Evolutionary conservation across 2,888 invertebrate genomes (phyloP).

Genomic region (Drosophila nr. perissopoda): DNA sequence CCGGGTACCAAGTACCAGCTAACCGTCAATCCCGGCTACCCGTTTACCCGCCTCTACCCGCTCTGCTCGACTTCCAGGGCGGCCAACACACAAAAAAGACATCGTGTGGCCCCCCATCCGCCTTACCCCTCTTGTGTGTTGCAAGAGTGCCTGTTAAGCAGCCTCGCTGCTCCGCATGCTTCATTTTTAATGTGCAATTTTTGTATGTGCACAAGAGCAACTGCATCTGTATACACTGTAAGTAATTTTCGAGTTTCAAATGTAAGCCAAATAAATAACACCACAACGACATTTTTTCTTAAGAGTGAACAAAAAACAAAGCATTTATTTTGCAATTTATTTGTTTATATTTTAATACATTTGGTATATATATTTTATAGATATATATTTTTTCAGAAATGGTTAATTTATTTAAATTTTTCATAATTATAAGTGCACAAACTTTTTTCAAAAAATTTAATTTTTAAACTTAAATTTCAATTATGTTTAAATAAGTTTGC

Average conservation of each 20-base stretch:
- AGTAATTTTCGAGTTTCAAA: not conserved
- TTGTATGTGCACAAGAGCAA: conserved; percentile 14
- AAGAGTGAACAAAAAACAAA: not conserved
- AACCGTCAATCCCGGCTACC: conserved; percentile 11
- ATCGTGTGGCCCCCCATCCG: conserved; percentile 47
- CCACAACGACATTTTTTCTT: too few relatives aligned
- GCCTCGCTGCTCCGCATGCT: conserved; percentile 59
- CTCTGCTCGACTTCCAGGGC: conserved; percentile 20
- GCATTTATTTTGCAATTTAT: not conserved
- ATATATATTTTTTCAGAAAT: too few relatives aligned
- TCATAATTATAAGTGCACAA: not conserved
- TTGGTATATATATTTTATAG: not conserved
- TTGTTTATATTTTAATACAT: not conserved
- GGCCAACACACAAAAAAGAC: conserved; percentile 63
- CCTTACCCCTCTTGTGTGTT: not conserved
- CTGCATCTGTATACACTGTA: conserved; percentile 20
- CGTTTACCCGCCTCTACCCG: conserved; percentile 2
- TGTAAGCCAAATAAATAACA: not conserved
- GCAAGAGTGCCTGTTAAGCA: conserved; percentile 19
- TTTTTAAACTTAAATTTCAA: not conserved
- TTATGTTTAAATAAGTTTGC: not conserved
- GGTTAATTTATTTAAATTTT: too few relatives aligned
- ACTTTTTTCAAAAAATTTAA: not conserved
- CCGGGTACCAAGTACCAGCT: conserved; percentile 20
- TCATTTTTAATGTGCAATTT: conserved; percentile 77